Evolutionary conservation across 1,140 invertebrate species (phyloP).

Genomic region (Heliothis virescens): DNA sequence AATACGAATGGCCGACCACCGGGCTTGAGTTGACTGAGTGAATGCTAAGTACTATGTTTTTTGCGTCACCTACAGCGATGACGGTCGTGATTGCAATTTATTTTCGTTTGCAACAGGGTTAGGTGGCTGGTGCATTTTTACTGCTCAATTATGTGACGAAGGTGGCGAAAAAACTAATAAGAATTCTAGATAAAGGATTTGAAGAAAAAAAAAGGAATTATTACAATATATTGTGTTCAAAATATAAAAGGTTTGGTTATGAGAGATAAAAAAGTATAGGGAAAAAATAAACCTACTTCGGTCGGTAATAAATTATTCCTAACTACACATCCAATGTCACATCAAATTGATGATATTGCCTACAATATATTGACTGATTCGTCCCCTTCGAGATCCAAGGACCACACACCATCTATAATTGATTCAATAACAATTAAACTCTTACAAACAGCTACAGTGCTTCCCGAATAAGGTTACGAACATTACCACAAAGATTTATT

Average conservation of each 20-base stretch:
- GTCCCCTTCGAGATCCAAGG: not conserved
- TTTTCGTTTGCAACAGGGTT: slow-evolving; percentile 42
- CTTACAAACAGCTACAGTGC: slow-evolving; percentile 9
- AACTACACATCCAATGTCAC: no score
- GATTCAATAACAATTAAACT: slow-evolving; percentile 23
- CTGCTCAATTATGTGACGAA: not conserved
- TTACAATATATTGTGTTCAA: not conserved
- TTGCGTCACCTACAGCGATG: slow-evolving; percentile 54
- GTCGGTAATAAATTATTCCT: no score
- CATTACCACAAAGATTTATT: slow-evolving; percentile 22
- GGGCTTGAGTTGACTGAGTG: slow-evolving; percentile 56
- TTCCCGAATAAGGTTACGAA: not conserved
- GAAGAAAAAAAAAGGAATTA: not conserved
- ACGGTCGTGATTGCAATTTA: slow-evolving; percentile 47
- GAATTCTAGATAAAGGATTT: not conserved
- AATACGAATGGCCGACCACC: slow-evolving; percentile 75
- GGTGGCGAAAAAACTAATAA: not conserved
- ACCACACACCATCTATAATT: slow-evolving; percentile 8
- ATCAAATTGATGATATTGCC: no score
- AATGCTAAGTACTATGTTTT: slow-evolving; percentile 61
- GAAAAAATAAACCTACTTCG: no score
- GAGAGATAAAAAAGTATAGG: no score
- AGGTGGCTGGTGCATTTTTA: slow-evolving; percentile 24
- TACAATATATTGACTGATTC: not conserved
- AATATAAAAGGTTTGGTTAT: no score